phyloP scores from a whole-genome alignment of 2,797 vertebrate genomes.

The Picus viridis region DNA sequence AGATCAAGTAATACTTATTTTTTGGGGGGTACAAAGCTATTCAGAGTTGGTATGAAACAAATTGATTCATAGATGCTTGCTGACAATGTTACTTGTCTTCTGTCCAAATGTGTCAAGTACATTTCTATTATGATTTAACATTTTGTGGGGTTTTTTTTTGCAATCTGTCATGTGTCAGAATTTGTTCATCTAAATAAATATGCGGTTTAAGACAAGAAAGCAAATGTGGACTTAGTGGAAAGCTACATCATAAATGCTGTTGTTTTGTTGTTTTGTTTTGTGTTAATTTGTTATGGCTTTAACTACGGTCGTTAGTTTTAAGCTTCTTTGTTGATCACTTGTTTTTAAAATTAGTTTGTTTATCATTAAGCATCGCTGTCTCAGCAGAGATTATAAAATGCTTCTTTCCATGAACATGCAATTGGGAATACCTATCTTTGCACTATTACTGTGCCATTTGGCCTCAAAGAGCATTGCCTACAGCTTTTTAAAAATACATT shows the following conservation, averaged over 20 bases:
- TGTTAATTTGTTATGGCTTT: not conserved
- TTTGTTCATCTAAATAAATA: not conserved
- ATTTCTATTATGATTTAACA: not conserved
- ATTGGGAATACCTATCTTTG: not conserved
- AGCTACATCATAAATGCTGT: not conserved
- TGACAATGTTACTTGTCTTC: not conserved
- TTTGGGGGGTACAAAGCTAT: not conserved
- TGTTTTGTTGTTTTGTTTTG: not conserved
- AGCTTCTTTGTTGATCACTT: not conserved
- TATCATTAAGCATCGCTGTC: not conserved
- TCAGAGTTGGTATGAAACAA: not conserved
- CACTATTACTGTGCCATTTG: not conserved
- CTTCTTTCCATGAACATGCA: not conserved
- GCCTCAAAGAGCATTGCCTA: not conserved
- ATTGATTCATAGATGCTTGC: not conserved
- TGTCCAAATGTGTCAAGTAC: not conserved
- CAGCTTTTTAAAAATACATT: not conserved
- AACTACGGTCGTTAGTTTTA: not conserved
- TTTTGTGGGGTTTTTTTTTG: not conserved
- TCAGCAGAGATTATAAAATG: not conserved
- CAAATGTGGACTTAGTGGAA: not conserved
- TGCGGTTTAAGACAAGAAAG: not conserved
- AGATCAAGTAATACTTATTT: not conserved
- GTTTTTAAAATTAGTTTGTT: not conserved
- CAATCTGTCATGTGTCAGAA: fast-evolving